Evolutionary conservation across 2,797 vertebrate species (phyloP).

Genomic region (Halcyon badia): DNA sequence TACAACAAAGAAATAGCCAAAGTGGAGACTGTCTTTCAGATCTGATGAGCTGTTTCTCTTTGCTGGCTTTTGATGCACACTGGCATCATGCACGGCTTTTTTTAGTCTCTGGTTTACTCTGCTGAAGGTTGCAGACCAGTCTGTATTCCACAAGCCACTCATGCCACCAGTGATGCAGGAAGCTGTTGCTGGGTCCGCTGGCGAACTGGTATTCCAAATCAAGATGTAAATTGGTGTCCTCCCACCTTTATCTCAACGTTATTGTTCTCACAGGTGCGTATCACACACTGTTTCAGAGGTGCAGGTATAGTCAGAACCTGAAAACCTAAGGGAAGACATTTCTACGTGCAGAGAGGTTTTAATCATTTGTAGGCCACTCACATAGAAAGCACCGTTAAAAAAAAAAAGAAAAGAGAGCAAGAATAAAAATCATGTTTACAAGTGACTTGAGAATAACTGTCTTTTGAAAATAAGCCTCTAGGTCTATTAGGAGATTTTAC

Average conservation of each 20-base stretch:
- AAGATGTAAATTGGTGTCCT: not conserved
- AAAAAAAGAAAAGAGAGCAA: not conserved
- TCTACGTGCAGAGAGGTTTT: not conserved
- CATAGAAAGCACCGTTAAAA: not conserved
- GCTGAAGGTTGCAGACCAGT: not conserved
- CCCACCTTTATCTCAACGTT: not conserved
- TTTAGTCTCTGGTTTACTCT: not conserved
- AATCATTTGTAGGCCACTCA: not conserved
- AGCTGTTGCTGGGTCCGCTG: not conserved
- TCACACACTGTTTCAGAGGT: not conserved
- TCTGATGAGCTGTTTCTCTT: not conserved
- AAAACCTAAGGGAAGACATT: not conserved
- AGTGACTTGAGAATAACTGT: constrained; percentile 53
- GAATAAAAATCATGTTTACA: constrained; percentile 42
- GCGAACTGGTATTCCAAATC: not conserved
- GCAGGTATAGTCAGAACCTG: not conserved
- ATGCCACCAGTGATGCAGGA: fast-evolving
- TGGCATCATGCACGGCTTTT: fast-evolving
- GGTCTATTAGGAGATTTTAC: constrained; percentile 35
- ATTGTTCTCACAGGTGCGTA: not conserved
- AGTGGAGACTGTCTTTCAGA: not conserved
- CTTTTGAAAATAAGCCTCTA: constrained; percentile 45
- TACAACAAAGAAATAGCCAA: not conserved
- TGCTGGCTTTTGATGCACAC: fast-evolving
- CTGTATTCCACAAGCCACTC: not conserved